phyloP scores from a whole-genome alignment of 2,797 vertebrate species.

The Chelmon rostratus region DNA sequence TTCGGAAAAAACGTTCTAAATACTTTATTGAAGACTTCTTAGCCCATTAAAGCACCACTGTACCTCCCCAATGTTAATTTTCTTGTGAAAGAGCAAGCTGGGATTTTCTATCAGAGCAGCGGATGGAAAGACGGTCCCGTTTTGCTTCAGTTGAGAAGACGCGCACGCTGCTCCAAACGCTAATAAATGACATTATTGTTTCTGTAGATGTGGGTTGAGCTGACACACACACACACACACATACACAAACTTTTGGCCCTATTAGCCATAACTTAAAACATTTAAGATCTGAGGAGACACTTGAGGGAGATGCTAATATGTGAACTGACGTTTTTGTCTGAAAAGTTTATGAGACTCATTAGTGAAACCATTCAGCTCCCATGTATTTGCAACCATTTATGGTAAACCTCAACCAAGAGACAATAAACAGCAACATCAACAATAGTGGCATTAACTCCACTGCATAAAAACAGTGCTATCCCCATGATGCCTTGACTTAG shows the following conservation, averaged over 20 bases:
- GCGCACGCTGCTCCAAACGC: constrained; percentile 70
- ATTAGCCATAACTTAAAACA: constrained; percentile 81
- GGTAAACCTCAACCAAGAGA: constrained; percentile 41
- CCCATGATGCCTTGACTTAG: background rate
- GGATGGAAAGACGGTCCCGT: constrained; percentile 78
- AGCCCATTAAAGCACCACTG: constrained; percentile 85
- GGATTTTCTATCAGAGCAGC: constrained; percentile 81
- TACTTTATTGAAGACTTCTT: constrained; percentile 85
- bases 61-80: constrained; percentile 85
- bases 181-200: constrained; percentile 83
- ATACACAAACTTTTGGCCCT: constrained; percentile 71
- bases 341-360: constrained; percentile 71
- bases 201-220: constrained; percentile 42
- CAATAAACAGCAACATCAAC: constrained; percentile 40
- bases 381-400: constrained; percentile 52
- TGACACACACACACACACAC: constrained; percentile 30
- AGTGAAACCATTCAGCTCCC: constrained; percentile 53
- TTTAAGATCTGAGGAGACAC: constrained; percentile 68
- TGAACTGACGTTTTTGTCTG: constrained; percentile 72
- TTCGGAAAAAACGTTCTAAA: constrained; percentile 81
- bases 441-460: background rate
- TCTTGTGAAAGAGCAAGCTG: constrained; percentile 80
- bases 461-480: background rate
- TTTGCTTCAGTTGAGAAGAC: constrained; percentile 83
- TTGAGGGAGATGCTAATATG: constrained; percentile 70